Percentiles rank a stretch among this genome's conserved stretches.
Evolutionary conservation across 2,113 vertebrate genomes (phyloP).

Genomic region (Poicephalus gulielmi): DNA sequence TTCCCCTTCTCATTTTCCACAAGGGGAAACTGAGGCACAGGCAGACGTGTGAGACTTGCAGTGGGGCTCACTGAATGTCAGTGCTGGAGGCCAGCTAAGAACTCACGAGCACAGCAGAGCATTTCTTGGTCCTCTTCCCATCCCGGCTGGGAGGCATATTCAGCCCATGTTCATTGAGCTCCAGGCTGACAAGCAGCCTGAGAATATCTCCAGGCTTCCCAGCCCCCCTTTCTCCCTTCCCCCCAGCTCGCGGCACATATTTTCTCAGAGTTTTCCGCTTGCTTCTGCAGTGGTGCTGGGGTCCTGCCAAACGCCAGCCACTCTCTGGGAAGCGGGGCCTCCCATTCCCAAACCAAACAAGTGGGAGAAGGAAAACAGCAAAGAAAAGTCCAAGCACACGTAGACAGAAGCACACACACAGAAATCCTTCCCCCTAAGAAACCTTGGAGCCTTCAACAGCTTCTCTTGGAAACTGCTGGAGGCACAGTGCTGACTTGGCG

Average conservation of each 20-base stretch:
- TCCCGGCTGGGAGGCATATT: neutral
- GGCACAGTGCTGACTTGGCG: constrained; percentile 60
- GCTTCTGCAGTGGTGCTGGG: constrained; percentile 54
- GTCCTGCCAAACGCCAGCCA: constrained; percentile 64
- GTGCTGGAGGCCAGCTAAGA: neutral
- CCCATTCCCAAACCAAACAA: constrained; percentile 64
- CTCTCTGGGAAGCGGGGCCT: constrained; percentile 50
- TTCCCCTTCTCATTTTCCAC: neutral
- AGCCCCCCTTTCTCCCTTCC: constrained; percentile 25
- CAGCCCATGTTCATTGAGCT: constrained; percentile 3
- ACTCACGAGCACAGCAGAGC: fast-evolving
- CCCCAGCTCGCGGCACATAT: constrained; percentile 39
- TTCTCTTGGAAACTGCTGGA: neutral
- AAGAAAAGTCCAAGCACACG: neutral
- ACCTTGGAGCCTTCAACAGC: constrained; percentile 17
- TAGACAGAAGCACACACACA: neutral
- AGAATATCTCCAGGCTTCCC: constrained; percentile 39
- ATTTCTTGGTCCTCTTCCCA: neutral
- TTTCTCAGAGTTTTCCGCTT: constrained; percentile 69
- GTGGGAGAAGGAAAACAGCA: constrained; percentile 29
- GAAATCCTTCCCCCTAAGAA: neutral
- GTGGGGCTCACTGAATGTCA: neutral
- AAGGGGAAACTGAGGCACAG: neutral
- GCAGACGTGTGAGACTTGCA: neutral
- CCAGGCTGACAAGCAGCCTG: constrained; percentile 32